Conservation (phyloP, 2,888 invertebrate genomes). For the Ctenicera cuprea region DNA sequence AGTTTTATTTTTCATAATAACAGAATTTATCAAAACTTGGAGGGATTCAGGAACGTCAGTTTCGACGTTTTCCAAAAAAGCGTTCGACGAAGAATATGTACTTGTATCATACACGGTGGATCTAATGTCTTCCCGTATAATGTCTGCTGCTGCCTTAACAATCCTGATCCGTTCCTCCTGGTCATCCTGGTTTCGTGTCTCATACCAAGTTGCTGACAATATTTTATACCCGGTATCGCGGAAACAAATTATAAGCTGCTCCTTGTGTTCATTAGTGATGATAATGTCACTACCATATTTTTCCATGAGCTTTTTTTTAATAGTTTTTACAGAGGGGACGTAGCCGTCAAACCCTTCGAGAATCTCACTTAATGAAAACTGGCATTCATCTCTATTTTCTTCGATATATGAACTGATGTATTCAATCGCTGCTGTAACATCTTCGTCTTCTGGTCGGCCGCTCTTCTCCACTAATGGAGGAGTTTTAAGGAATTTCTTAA, state of each 20-base stretch:
- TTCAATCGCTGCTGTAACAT: constrained; percentile 3
- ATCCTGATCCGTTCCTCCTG: constrained; percentile 19
- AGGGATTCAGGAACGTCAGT: constrained; percentile 5
- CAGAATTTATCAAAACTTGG: background rate
- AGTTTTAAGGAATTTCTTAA: background rate
- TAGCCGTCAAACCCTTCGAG: background rate
- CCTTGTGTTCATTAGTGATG: background rate
- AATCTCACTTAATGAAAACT: constrained; percentile 2
- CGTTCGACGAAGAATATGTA: background rate
- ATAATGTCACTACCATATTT: constrained; percentile 28
- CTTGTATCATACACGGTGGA: background rate
- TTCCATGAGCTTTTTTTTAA: constrained; percentile 9
- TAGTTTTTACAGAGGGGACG: constrained; percentile 1
- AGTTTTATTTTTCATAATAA: background rate
- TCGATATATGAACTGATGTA: constrained; percentile 1
- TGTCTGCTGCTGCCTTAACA: constrained; percentile 14
- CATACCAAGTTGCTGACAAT: background rate
- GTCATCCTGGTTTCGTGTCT: constrained; percentile 10
- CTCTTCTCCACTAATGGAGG: background rate
- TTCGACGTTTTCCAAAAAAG: background rate
- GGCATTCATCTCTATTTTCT: constrained; percentile 13
- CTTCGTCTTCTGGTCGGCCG: constrained; percentile 19
- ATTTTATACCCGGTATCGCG: constrained; percentile 10
- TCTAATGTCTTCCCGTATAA: constrained; percentile 25
- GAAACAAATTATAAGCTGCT: constrained; percentile 17